Percentiles rank a stretch among this genome's conserved stretches.
phyloP scores from a whole-genome alignment of 2,113 vertebrate genomes.

The Otolemur garnettii region DNA sequence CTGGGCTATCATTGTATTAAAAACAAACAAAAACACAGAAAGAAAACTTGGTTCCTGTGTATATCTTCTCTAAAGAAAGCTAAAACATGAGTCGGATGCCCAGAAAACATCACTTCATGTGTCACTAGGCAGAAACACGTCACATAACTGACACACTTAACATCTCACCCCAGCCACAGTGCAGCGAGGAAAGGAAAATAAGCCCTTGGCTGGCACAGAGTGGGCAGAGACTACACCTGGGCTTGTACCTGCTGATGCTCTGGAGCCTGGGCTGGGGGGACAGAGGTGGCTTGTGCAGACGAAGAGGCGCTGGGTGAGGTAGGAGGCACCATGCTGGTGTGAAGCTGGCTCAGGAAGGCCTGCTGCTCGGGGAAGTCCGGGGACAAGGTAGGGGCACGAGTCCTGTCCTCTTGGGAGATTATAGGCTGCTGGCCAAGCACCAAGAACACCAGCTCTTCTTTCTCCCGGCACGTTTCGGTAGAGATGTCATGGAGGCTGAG shows the following conservation, averaged over 20 bases:
- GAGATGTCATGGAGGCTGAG: slow-evolving; percentile 94
- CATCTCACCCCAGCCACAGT: neutral
- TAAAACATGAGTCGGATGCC: neutral
- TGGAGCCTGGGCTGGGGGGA: slow-evolving; percentile 75
- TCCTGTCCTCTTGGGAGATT: slow-evolving; percentile 82
- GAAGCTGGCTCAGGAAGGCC: slow-evolving; percentile 80
- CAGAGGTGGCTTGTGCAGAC: slow-evolving; percentile 80
- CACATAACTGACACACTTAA: neutral
- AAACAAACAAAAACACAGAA: neutral
- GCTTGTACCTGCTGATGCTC: slow-evolving; percentile 86
- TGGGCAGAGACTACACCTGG: rapidly evolving
- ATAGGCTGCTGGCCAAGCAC: slow-evolving; percentile 92
- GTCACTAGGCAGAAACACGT: neutral
- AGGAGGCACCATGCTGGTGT: slow-evolving; percentile 73
- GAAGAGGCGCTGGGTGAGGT: slow-evolving; percentile 81
- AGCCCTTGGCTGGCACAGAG: neutral
- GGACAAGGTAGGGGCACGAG: slow-evolving; percentile 70
- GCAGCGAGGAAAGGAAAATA: rapidly evolving
- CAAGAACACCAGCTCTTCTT: slow-evolving; percentile 97
- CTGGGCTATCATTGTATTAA: neutral
- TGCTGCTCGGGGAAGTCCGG: slow-evolving; percentile 80
- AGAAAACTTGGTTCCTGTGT: neutral
- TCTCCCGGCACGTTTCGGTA: slow-evolving; percentile 96
- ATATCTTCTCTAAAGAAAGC: neutral
- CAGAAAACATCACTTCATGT: neutral